Base-by-base conservation (phyloP, 2,888 invertebrate species). In the Melitaea athalia region DNA sequence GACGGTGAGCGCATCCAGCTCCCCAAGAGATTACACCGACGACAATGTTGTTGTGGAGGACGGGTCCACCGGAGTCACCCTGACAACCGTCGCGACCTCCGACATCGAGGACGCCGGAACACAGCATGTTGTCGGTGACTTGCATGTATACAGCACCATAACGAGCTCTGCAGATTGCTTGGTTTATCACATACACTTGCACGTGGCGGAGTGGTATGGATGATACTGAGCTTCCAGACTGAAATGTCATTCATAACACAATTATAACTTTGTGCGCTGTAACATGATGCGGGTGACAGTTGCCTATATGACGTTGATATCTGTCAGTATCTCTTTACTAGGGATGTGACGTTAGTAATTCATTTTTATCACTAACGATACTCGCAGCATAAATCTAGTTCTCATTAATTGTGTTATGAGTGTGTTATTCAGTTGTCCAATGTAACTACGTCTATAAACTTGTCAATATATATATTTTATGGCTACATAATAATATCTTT, bases 1-100 rank as follows among this genome's bases (percentile, higher is more conserved):
- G 47, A 2, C 75, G 64, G 0, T 69, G 70, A 17, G 76, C 82
- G 43, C 85, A 85, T 0, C 76, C 62, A 77, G 83, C 53, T 79
- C 85, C 64, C 85, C 82, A 61, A 79, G 87, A 77, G 71, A 83
- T 42, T 0, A 62, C 7, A 76, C 75, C 10, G 60, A 73, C 69
- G 5, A 87, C 75, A 2, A 83, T 68, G 3, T 71, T 69, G 66
- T 85, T 83, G 76, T 87, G 85, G 72, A 83, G 76, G 33, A 33
- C 33, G 43, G 89, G 87, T 49, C 88, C 84, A 3, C 88, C 89
- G 31, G 83, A 82, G 75, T 87, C 89, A 3, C 85, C 85, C 64
- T 79, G 80, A 78, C 89, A 89, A 77, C 85, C 84, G 70, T 84
- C 88, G 43, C 87, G 85, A 42, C 88, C 88, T 6, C 87, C 86